Evolutionary conservation across 2,888 invertebrate species (phyloP).

Genomic region (Gandaritis pyraliata): DNA sequence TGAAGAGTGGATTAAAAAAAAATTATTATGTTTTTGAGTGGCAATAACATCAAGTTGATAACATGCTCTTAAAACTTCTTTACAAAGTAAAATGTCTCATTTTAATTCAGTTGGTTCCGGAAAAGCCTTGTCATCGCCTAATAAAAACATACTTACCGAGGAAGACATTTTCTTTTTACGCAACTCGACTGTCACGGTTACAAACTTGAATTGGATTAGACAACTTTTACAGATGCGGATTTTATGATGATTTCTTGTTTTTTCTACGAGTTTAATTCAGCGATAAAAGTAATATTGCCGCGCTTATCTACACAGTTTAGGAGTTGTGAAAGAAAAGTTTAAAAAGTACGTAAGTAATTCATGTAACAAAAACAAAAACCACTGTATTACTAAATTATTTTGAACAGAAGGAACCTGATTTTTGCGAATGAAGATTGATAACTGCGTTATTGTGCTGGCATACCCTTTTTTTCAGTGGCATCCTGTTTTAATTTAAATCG

Average conservation of each 20-base stretch:
- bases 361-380: too few relatives aligned
- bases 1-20: neutral
- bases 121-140: slow-evolving; percentile 41
- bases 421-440: slow-evolving; percentile 40
- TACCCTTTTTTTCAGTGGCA: slow-evolving; percentile 31
- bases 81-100: slow-evolving; percentile 37
- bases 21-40: too few relatives aligned
- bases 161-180: slow-evolving; percentile 39
- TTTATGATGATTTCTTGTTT: slow-evolving; percentile 26
- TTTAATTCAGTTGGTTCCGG: slow-evolving; percentile 42
- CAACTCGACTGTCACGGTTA: slow-evolving; percentile 31
- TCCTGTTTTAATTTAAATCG: slow-evolving; percentile 31
- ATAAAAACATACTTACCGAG: slow-evolving; percentile 40
- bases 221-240: slow-evolving; percentile 28
- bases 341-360: too few relatives aligned
- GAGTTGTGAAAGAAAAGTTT: too few relatives aligned
- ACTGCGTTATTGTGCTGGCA: slow-evolving; percentile 26
- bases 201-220: slow-evolving; percentile 38
- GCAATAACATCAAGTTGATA: slow-evolving; percentile 19
- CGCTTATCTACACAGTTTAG: too few relatives aligned
- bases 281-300: neutral
- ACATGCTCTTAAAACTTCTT: slow-evolving; percentile 27
- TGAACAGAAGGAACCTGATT: slow-evolving; percentile 1
- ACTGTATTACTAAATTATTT: too few relatives aligned
- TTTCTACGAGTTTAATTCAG: neutral